These are phyloP conservation scores for Maccullochella peelii DNA, from an alignment of 2,113 vertebrate genomes.

Conservation along the genomic window DNA sequence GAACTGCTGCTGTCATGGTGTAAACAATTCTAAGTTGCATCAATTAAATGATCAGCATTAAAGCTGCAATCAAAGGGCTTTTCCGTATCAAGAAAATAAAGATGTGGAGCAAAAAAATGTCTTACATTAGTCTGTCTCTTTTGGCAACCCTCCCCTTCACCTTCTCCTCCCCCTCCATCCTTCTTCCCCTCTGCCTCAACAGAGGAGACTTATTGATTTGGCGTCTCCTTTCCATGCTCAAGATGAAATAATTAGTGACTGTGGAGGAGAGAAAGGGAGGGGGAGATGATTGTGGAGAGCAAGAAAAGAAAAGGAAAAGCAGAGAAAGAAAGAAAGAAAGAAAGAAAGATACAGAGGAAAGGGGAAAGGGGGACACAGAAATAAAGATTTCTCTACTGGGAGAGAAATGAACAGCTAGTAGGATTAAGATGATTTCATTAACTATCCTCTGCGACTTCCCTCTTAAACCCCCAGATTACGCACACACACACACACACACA, in stretches of 20 bases:
- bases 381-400: conserved; percentile 58
- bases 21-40: background rate
- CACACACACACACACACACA: no score
- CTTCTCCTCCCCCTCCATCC: conserved; percentile 34
- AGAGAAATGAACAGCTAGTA: conserved; percentile 53
- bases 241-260: conserved; percentile 80
- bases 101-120: conserved; percentile 2
- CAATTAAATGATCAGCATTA: background rate
- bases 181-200: conserved; percentile 39
- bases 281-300: conserved; percentile 9
- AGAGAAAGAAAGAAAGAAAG: background rate
- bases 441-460: conserved; percentile 73
- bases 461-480: conserved; percentile 75
- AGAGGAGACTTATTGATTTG: conserved; percentile 79
- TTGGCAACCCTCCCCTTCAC: conserved; percentile 35
- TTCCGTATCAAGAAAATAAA: conserved; percentile 16
- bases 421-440: conserved; percentile 83
- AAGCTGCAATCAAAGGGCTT: background rate
- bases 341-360: background rate
- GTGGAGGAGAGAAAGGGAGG: conserved; percentile 51
- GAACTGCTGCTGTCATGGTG: background rate
- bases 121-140: conserved; percentile 26
- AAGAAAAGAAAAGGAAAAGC: background rate
- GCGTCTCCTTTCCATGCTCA: conserved; percentile 73
- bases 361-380: conserved; percentile 34